Base-by-base conservation (phyloP, 2,888 invertebrate genomes). In the Fragum whitleyi region DNA sequence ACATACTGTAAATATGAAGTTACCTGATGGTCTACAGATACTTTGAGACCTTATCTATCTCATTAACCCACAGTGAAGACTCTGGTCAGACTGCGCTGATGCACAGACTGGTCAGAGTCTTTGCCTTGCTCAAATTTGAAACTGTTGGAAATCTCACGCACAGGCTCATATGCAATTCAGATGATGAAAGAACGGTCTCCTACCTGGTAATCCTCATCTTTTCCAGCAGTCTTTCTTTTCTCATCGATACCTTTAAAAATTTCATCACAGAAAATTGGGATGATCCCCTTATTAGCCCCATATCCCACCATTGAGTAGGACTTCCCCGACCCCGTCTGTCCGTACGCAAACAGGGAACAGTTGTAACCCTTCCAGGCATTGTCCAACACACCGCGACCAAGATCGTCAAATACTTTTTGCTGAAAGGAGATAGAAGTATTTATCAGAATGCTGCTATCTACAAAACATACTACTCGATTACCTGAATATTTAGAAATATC, bases 301-400 rank as follows among this genome's bases (percentile, higher is more conserved):
- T 92, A 92, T 0, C 93, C 93, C 29, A 93, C 89, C 89, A 93
- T 91, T 26, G 93, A 93, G 87, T 93, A 93, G 5, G 92, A 92
- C 73, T 93, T 93, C 16, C 93, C 93, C 78, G 92, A 91, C 0
- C 93, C 93, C 3, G 93, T 93, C 86, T 93, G 93, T 11, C 93
- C 93, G 81, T 93, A 93, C n/a, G 93, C 93, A 87, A 93, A 93
- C 79, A 93, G 80, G 0, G 92, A 91, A 72, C 91, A 92, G 85
- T 93, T 93, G 88, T 92, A 93, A 6, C 93, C 93, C 62, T 92
- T 90, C 92, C 92, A 93, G 0, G 93, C 91, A 88, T 93, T 93
- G 65, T 90, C 91, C 69, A 93, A 77, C n/a, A 93, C 91, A n/a
- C 92, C 92, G 32, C 82, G 79, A 11, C 93, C 93, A 23, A 93